phyloP scores from a whole-genome alignment of 2,888 invertebrate genomes.

The Stenichneumon culpator region DNA sequence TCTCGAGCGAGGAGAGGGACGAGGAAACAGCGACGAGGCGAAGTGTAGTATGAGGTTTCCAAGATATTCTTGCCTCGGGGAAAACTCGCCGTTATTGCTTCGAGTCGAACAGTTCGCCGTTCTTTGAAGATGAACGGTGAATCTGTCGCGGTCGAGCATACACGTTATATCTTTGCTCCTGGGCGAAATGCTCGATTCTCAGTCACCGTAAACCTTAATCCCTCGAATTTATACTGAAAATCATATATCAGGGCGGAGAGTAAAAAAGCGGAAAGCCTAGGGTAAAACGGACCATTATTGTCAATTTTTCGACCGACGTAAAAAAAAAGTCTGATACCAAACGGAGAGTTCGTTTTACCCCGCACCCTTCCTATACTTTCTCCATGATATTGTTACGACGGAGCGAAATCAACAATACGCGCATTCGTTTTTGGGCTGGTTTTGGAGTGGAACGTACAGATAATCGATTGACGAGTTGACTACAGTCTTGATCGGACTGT shows the following conservation, averaged over 20 bases:
- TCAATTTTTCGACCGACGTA: no score
- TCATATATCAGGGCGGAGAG: background rate
- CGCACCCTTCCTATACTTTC: no score
- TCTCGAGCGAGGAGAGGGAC: constrained; percentile 3
- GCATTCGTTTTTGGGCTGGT: no score
- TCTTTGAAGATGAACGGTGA: constrained; percentile 66
- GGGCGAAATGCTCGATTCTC: background rate
- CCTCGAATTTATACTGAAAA: constrained; percentile 21
- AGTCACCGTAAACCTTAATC: constrained; percentile 14
- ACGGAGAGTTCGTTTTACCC: no score
- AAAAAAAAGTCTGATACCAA: no score
- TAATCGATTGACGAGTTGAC: no score
- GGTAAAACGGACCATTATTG: no score
- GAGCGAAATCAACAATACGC: no score
- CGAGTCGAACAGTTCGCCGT: constrained; percentile 67
- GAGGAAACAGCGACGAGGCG: constrained; percentile 21
- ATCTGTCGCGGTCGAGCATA: constrained; percentile 41
- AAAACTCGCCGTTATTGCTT: constrained; percentile 68
- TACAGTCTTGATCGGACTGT: no score
- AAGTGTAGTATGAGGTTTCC: constrained; percentile 59
- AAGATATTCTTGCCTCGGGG: constrained; percentile 67
- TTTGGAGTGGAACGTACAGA: no score
- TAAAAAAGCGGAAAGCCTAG: background rate
- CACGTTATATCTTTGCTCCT: constrained; percentile 42
- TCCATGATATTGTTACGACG: no score